These are phyloP conservation scores for Sclerodermus sp. DNA, from an alignment of 2,888 invertebrate species.

Conservation along the genomic window DNA sequence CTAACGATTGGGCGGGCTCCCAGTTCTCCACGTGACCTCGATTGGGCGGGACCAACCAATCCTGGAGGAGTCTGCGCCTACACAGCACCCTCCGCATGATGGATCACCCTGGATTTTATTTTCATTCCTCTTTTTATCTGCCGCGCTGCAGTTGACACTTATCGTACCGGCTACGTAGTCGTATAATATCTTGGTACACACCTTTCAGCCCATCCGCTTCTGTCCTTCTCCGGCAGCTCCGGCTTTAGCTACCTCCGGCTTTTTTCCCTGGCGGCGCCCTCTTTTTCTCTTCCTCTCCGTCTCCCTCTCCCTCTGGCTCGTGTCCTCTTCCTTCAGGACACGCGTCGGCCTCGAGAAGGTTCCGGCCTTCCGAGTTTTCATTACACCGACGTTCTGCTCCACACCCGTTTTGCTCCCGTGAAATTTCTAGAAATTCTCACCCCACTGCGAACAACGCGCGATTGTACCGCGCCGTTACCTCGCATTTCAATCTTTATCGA, in stretches of 20 bases:
- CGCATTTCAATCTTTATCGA: too few species aligned
- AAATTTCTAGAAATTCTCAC: too few species aligned
- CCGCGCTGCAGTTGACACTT: conserved; percentile 56
- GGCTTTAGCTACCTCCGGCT: too few species aligned
- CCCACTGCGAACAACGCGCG: too few species aligned
- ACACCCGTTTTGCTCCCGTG: too few species aligned
- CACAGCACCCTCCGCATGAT: conserved; percentile 49
- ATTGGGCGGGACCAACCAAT: conserved; percentile 49
- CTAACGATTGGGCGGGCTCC: conserved; percentile 25
- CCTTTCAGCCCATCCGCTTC: conserved; percentile 29
- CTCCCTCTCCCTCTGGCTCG: conserved; percentile 9
- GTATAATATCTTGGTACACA: conserved; percentile 39
- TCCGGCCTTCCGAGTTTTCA: conserved; percentile 29
- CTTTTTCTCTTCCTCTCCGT: conserved; percentile 11
- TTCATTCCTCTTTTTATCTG: conserved; percentile 54
- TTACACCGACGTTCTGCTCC: conserved; percentile 23
- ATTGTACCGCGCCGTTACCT: too few species aligned
- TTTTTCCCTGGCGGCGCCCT: too few species aligned
- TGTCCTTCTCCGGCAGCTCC: conserved; percentile 23
- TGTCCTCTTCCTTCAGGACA: conserved; percentile 1
- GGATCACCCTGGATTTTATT: conserved; percentile 55
- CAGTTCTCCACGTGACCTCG: conserved; percentile 38
- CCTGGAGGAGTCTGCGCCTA: conserved; percentile 31
- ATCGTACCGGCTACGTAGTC: conserved; percentile 40
- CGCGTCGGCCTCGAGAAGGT: too few species aligned